Base-by-base conservation (phyloP, 35 echinoderm and acorn worm species). In the Apostichopus japonicus region DNA sequence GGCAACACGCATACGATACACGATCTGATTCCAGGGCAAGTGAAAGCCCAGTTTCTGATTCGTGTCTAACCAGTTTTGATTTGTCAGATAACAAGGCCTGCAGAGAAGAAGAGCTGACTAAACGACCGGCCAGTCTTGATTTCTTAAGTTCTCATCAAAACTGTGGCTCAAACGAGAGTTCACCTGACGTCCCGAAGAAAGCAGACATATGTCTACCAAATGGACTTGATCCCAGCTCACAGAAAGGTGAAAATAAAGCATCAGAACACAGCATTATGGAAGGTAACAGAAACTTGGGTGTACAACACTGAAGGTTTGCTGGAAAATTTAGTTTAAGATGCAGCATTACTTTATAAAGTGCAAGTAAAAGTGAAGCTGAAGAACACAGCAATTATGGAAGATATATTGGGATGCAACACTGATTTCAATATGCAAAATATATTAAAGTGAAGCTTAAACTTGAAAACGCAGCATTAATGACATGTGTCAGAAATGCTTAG, bases 1-100 rank as follows among this genome's bases (percentile, higher is more conserved):
- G 90, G 21, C 72, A 91, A 23, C 54, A 78, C 72, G 55, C 52
- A n/a, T 91, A 91, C 73, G 90, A 91, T 27, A 91, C 90, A 6
- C 19, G 90, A 53, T 91, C 90, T 10, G 90, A 91, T 79, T 91
- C 90, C 5, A 27, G 90, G 10, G 90, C 90, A 10, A 91, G 90
- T 79, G 90, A 91, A 58, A 91, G 90, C 79, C 90, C 90, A 16
- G 90, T 91, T 77, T 91, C 90, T 15, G 90, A 91, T 61, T 91
- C 90, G 53, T 91, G 79, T 79, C 72, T 91, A 4, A 79, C 72
- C 25, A 91, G 90, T 79, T 91, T 91, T 79, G 90, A 91, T 79
- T 54, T 56, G 5, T 77, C 72, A 19, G 90, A 91, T 16, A 72
- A 51, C 24, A 91, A 91, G 21, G 90, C 76, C 24, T 91, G 72